A percentile compares a stretch with the other conserved stretches of the same genome.
Conservation (phyloP, 2,797 vertebrate species). For the Centropyge bicolor region DNA sequence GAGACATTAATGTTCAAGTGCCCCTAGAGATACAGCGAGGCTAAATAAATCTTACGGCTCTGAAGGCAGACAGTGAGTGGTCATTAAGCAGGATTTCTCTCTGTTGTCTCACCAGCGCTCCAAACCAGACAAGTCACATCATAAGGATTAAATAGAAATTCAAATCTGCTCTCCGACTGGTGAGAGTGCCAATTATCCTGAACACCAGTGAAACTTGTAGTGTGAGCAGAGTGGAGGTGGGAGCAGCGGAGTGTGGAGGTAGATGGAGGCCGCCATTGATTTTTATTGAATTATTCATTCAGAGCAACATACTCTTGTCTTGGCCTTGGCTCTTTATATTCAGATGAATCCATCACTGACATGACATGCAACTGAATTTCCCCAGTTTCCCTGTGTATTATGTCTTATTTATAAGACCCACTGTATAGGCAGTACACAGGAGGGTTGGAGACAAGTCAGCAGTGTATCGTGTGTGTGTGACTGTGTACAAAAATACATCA, state of each 20-base stretch:
- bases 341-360: constrained; percentile 52
- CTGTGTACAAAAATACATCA: constrained; percentile 24
- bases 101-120: neutral
- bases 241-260: constrained; percentile 26
- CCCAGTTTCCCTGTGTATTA: constrained; percentile 31
- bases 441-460: constrained; percentile 5
- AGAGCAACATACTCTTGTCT: constrained; percentile 29
- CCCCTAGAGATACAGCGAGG: constrained; percentile 4
- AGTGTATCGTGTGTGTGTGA: neutral
- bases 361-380: constrained; percentile 34
- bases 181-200: constrained; percentile 19
- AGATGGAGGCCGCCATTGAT: constrained; percentile 53
- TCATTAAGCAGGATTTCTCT: constrained; percentile 14
- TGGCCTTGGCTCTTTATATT: constrained; percentile 18
- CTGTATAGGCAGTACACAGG: constrained; percentile 11
- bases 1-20: constrained; percentile 17
- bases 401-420: constrained; percentile 60
- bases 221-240: constrained; percentile 8
- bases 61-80: constrained; percentile 3
- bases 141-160: neutral
- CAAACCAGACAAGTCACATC: neutral
- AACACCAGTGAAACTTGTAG: constrained; percentile 27
- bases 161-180: constrained; percentile 1
- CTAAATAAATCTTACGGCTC: neutral
- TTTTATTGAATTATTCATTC: constrained; percentile 72